These are phyloP conservation scores for Lates japonicus DNA, from an alignment of 2,797 vertebrate species.

Conservation along the genomic window DNA sequence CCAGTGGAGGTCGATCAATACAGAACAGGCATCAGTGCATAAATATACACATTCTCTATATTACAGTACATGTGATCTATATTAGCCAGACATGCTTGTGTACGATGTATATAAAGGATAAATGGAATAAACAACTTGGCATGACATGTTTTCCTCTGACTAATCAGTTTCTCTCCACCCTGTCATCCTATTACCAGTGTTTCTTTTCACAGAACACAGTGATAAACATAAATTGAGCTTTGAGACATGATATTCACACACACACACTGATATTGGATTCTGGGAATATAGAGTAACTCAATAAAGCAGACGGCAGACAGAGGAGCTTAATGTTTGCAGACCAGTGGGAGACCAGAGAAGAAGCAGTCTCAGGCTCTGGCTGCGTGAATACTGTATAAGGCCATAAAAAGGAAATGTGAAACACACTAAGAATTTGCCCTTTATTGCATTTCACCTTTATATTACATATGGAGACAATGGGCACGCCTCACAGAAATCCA, in stretches of 20 bases:
- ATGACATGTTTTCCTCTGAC: neutral
- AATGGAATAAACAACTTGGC: neutral
- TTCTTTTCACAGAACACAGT: conserved; percentile 2
- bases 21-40: neutral
- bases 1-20: conserved; percentile 8
- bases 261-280: conserved; percentile 41
- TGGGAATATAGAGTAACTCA: conserved; percentile 47
- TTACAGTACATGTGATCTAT: neutral
- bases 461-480: conserved; percentile 13
- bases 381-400: conserved; percentile 14
- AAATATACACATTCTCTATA: neutral
- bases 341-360: conserved; percentile 38
- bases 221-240: conserved; percentile 26
- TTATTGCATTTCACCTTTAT: conserved; percentile 35
- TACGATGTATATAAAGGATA: neutral
- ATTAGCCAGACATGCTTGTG: neutral
- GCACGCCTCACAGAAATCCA: conserved; percentile 27
- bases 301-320: conserved; percentile 46
- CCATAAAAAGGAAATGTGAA: conserved; percentile 45
- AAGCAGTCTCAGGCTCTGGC: conserved; percentile 16
- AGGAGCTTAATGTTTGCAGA: conserved; percentile 38
- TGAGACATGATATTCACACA: neutral
- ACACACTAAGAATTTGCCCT: neutral
- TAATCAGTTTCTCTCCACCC: conserved; percentile 24
- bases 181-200: neutral